Base-by-base conservation (phyloP, 2,797 vertebrate species). In the Parambassis ranga region DNA sequence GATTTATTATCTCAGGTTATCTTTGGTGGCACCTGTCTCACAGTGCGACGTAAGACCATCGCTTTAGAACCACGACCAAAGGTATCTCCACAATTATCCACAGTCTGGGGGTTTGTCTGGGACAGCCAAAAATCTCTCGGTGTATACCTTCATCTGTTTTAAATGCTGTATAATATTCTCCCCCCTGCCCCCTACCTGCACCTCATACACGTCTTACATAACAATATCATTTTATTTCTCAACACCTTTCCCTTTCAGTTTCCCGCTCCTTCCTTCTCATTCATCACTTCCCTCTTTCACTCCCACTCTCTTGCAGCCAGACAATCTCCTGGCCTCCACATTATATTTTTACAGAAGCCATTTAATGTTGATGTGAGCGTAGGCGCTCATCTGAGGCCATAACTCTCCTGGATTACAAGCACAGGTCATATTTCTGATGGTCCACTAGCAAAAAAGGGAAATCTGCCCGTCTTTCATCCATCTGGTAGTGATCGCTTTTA, bases 341-440 rank as follows among this genome's bases (percentile, higher is more conserved):
- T 50, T 37, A 58, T 82, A 72, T 80, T 69, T n/a, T 84, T 61
- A 75, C 36, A 28, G 26, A 1, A 0, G 28, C 5, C 39, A 71
- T 68, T 70, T 61, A 64, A 66, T 51, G 27, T 41, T 53, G 35
- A 67, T 22, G 6, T 27, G 30, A 5, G 18, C 49, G 31, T 35
- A 11, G n/a, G 16, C 58, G 64, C 38, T 33, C 42, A 28, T 61
- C 32, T 55, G 37, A 10, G 42, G 36, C 20, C 28, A 23, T 71
- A 67, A 57, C 3, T 80, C 62, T 61, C 13, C 6, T 27, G 62
- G 43, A 69, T 81, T 65, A 69, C 55, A 48, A 11, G 26, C 31
- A 4, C 36, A 37, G 19, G 19, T 67, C 44, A 47, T 74, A 78
- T 75, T 75, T 77, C 37, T 65, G 56, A 65, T 49, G 20, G 5